A percentile compares a stretch with the other conserved stretches of the same genome.
Evolutionary conservation across 2,797 vertebrate genomes (phyloP).

Genomic region (Taenioides sp.): DNA sequence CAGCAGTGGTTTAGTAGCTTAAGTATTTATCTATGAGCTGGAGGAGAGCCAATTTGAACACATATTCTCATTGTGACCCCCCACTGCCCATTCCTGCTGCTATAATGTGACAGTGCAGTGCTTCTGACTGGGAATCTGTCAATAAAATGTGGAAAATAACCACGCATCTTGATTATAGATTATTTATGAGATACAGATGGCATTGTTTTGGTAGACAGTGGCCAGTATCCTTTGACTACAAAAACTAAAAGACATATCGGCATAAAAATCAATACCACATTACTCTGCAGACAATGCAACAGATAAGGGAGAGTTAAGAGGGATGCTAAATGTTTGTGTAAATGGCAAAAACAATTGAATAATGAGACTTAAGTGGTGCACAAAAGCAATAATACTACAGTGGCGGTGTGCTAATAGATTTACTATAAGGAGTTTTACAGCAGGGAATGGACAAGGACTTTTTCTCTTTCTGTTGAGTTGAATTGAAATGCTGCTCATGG

Average conservation of each 20-base stretch:
- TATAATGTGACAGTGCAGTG: background rate
- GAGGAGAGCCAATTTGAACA: background rate
- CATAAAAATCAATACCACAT: too few species aligned
- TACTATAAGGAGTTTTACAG: background rate
- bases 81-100: too few species aligned
- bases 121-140: background rate
- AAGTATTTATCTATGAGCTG: background rate
- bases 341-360: background rate
- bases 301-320: too few species aligned
- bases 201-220: too few species aligned
- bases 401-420: background rate
- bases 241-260: too few species aligned
- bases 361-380: background rate
- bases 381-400: background rate
- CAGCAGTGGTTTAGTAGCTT: background rate
- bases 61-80: background rate
- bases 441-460: background rate
- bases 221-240: too few species aligned
- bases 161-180: background rate
- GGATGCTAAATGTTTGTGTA: too few species aligned
- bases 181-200: background rate
- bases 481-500: slow-evolving; percentile 50
- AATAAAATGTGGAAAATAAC: background rate
- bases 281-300: too few species aligned
- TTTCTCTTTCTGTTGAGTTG: slow-evolving; percentile 24